Evolutionary conservation across 2,888 invertebrate genomes (phyloP).

Genomic region (Eupithecia pulchellata): DNA sequence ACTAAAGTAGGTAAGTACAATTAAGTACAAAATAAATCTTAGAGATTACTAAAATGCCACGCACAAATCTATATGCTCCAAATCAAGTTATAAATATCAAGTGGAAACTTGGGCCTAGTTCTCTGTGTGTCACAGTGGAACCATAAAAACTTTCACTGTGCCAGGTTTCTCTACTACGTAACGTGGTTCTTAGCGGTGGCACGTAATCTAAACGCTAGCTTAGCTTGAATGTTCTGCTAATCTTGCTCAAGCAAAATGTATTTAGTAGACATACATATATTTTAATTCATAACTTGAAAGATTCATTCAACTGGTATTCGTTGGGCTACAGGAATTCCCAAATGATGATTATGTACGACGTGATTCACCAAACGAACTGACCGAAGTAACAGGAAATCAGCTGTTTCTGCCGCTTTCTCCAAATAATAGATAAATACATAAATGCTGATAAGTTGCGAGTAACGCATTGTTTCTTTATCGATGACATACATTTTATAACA

Average conservation of each 20-base stretch:
- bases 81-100: constrained; percentile 45
- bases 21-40: constrained; percentile 10
- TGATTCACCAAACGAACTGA: constrained; percentile 38
- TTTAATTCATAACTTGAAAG: constrained; percentile 40
- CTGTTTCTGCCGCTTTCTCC: constrained; percentile 5
- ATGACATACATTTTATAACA: constrained; percentile 20
- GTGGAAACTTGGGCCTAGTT: constrained; percentile 52
- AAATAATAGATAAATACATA: constrained; percentile 6
- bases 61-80: constrained; percentile 27
- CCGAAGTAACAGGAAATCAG: constrained; percentile 40
- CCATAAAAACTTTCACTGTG: constrained; percentile 74
- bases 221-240: constrained; percentile 40
- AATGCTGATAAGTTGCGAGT: background rate
- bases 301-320: constrained; percentile 34
- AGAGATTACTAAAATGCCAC: constrained; percentile 13
- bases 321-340: constrained; percentile 51
- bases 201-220: constrained; percentile 53
- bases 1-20: constrained; percentile 35
- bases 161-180: constrained; percentile 75
- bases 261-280: constrained; percentile 36
- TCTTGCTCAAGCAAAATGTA: constrained; percentile 33
- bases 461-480: constrained; percentile 14
- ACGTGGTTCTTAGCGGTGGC: constrained; percentile 62
- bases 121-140: constrained; percentile 61
- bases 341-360: constrained; percentile 44